Evolutionary conservation across 2,113 vertebrate genomes (phyloP).

Genomic region (Cephalopholis sonnerati): DNA sequence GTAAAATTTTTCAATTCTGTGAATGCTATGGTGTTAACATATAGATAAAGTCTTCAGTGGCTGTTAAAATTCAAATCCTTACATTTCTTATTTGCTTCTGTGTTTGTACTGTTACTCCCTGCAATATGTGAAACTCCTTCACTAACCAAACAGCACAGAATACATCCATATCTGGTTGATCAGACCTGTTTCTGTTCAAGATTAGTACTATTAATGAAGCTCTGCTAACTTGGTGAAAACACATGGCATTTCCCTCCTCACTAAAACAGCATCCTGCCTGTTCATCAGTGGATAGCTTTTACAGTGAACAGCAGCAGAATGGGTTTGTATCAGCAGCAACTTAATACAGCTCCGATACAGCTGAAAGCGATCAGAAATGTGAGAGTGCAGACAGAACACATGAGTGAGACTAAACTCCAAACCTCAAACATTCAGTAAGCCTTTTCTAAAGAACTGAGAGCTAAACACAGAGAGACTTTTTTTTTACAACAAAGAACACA

Average conservation of each 20-base stretch:
- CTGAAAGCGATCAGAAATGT: too few species aligned
- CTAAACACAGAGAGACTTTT: too few species aligned
- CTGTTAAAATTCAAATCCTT: too few species aligned
- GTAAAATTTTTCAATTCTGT: too few species aligned
- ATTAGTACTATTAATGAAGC: not conserved
- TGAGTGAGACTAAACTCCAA: too few species aligned
- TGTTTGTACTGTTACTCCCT: not conserved
- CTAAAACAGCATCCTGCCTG: not conserved
- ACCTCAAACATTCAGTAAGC: not conserved
- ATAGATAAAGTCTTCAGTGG: too few species aligned
- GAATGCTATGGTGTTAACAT: too few species aligned
- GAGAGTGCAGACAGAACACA: too few species aligned
- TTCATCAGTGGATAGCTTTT: not conserved
- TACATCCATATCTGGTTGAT: too few species aligned
- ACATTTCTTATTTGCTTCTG: too few species aligned
- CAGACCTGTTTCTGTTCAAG: not conserved
- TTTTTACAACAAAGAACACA: not conserved
- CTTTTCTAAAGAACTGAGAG: not conserved
- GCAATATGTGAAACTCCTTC: not conserved
- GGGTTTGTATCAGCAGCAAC: too few species aligned
- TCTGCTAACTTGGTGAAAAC: not conserved
- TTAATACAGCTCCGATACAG: too few species aligned
- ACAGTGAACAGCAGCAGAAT: not conserved
- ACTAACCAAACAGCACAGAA: not conserved
- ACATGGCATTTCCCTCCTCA: not conserved